These are phyloP conservation scores for Drosophila vallismaia DNA, from an alignment of 2,888 invertebrate species.

Conservation along the genomic window DNA sequence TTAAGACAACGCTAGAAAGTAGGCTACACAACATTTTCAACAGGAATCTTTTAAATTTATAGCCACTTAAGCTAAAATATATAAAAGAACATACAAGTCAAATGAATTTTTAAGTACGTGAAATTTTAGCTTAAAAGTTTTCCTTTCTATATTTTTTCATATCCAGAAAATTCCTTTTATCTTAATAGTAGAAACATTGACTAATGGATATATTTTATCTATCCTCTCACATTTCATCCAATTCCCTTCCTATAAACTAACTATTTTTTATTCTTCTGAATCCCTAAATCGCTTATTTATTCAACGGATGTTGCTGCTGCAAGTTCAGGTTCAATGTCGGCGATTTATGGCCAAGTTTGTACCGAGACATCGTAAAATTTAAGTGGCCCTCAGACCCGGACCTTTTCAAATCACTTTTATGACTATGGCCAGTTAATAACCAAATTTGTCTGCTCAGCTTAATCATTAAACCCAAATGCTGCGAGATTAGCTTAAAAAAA, in stretches of 20 bases:
- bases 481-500: conserved; percentile 15
- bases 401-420: conserved; percentile 40
- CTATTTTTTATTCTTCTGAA: background rate
- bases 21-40: conserved; percentile 34
- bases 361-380: conserved; percentile 52
- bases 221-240: background rate
- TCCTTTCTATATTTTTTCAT: no score
- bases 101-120: background rate
- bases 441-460: conserved; percentile 69
- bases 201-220: background rate
- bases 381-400: conserved; percentile 24
- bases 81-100: background rate
- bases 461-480: conserved; percentile 36
- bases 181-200: background rate
- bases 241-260: background rate
- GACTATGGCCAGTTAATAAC: conserved; percentile 58
- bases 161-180: background rate
- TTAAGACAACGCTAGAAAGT: conserved; percentile 41
- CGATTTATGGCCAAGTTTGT: conserved; percentile 53
- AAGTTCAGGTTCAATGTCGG: conserved; percentile 21
- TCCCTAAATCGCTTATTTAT: conserved; percentile 8
- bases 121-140: background rate
- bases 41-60: background rate
- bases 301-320: conserved; percentile 18
- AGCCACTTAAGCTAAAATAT: background rate